These are phyloP conservation scores for Rhipidura dahli DNA, from an alignment of 2,113 vertebrate species.

Conservation along the genomic window DNA sequence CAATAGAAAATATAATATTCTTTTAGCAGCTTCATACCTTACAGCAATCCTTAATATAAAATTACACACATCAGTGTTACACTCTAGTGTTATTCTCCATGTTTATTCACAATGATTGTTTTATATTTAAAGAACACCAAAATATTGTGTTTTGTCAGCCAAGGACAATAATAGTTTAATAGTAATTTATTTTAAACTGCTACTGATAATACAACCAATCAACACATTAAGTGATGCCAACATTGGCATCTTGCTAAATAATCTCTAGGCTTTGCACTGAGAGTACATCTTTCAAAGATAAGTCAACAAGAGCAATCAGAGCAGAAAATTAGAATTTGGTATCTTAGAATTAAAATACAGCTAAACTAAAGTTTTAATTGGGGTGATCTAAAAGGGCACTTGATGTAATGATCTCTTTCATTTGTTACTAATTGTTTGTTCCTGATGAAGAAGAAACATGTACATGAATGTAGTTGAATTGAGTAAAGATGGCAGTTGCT, in stretches of 20 bases:
- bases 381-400: slow-evolving; percentile 96
- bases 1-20: slow-evolving; percentile 25
- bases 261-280: slow-evolving; percentile 81
- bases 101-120: slow-evolving; percentile 76
- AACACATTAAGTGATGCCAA: slow-evolving; percentile 85
- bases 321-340: slow-evolving; percentile 99
- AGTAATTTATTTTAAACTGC: slow-evolving; percentile 84
- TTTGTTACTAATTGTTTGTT: slow-evolving; percentile 88
- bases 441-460: slow-evolving; percentile 76
- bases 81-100: slow-evolving; percentile 54
- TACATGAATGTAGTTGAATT: slow-evolving; percentile 69
- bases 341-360: slow-evolving; percentile 89
- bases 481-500: slow-evolving; percentile 71
- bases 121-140: slow-evolving; percentile 78
- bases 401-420: slow-evolving; percentile 95
- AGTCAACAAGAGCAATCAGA: slow-evolving; percentile 99
- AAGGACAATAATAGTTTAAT: slow-evolving; percentile 81
- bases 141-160: slow-evolving; percentile 79
- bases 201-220: slow-evolving; percentile 84
- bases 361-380: slow-evolving; percentile 94
- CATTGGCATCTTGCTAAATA: slow-evolving; percentile 93
- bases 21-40: slow-evolving; percentile 57
- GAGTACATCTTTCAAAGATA: slow-evolving; percentile 90
- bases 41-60: slow-evolving; percentile 59
- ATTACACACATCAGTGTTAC: slow-evolving; percentile 57